phyloP scores from a whole-genome alignment of 37 sponge, comb jelly and placozoan species.

The Cliona cf. orientalis region DNA sequence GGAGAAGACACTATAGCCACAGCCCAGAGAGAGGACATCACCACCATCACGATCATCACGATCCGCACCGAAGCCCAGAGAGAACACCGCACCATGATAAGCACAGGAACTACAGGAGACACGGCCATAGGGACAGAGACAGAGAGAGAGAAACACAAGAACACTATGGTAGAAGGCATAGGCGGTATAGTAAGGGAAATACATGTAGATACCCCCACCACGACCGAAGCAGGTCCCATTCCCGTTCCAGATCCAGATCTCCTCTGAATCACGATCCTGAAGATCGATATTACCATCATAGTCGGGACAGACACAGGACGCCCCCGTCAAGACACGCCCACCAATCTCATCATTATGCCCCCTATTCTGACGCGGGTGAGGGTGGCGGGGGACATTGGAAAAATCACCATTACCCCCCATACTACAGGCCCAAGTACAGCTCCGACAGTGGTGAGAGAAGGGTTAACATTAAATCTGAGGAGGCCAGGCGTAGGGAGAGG shows the following conservation, averaged over 20 bases:
- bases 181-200: background rate
- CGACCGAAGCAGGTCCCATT: background rate
- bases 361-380: background rate
- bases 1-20: background rate
- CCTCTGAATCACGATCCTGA: background rate
- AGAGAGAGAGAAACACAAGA: background rate
- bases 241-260: conserved; percentile 1
- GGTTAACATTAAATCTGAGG: background rate
- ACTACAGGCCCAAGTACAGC: background rate
- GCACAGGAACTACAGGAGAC: background rate
- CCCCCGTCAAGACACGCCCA: background rate
- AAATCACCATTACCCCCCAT: background rate
- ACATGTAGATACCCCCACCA: no score
- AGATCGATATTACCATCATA: background rate
- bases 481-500: conserved; percentile 13
- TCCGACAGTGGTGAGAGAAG: background rate
- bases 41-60: background rate
- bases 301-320: background rate
- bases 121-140: background rate
- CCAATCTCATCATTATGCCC: background rate
- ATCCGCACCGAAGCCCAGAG: background rate
- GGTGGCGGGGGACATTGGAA: background rate
- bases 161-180: background rate
- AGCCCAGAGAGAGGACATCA: background rate
- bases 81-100: no score